These are phyloP conservation scores for Diachrysia chrysitis DNA, from an alignment of 2,888 invertebrate species.

Conservation along the genomic window DNA sequence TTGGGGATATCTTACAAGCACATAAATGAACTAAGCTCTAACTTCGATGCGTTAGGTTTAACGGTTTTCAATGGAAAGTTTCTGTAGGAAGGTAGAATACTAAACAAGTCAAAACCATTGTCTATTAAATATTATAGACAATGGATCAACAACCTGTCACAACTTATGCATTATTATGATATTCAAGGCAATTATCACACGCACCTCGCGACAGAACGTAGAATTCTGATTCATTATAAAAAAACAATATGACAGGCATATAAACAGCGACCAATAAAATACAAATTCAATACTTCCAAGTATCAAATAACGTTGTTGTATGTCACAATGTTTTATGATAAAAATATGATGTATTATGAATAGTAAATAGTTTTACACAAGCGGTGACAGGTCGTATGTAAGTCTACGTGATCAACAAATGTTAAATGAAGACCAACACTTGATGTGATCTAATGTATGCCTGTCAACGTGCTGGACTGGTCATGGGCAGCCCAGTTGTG, in stretches of 20 bases:
- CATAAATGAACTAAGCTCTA: neutral
- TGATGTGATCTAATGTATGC: neutral
- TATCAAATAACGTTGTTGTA: constrained; percentile 43
- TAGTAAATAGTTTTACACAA: constrained; percentile 31
- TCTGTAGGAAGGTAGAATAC: neutral
- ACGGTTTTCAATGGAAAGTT: neutral
- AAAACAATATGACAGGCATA: constrained; percentile 33
- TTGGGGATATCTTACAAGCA: neutral
- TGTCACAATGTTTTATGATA: constrained; percentile 39
- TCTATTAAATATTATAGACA: constrained; percentile 11
- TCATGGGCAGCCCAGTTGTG: neutral
- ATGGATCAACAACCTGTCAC: constrained; percentile 15
- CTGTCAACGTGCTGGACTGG: neutral
- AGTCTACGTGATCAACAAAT: constrained; percentile 19
- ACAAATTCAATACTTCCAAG: constrained; percentile 45
- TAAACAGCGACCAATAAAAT: constrained; percentile 35
- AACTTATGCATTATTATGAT: constrained; percentile 19
- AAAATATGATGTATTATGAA: constrained; percentile 53
- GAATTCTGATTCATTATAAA: constrained; percentile 35
- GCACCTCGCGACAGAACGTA: constrained; percentile 16
- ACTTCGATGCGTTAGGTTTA: neutral
- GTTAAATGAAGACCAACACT: neutral
- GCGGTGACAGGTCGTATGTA: neutral
- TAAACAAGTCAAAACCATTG: neutral
- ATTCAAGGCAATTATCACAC: constrained; percentile 11